These are phyloP conservation scores for Hermetia illucens DNA, from an alignment of 1,140 invertebrate genomes.

Conservation along the genomic window DNA sequence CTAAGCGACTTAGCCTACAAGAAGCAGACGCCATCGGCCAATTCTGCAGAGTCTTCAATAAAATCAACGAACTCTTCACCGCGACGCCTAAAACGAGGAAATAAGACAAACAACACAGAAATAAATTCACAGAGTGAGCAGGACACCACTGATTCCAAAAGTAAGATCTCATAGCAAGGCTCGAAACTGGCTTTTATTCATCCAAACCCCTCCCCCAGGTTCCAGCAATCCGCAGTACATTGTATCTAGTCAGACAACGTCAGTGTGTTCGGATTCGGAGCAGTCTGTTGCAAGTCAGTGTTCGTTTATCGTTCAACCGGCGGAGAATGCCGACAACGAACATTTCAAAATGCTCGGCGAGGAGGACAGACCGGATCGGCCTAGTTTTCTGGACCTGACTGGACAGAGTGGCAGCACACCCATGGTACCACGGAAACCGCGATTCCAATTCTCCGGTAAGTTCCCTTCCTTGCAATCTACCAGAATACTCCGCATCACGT, in stretches of 20 bases:
- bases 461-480: no score
- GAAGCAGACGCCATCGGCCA: slow-evolving; percentile 44
- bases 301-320: slow-evolving; percentile 1
- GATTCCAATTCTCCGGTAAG: slow-evolving; percentile 32
- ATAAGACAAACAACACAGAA: slow-evolving; percentile 13
- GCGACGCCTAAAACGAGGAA: slow-evolving; percentile 33
- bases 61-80: slow-evolving; percentile 42
- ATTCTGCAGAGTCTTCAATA: slow-evolving; percentile 36
- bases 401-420: slow-evolving; percentile 29
- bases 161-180: no score
- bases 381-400: slow-evolving; percentile 36
- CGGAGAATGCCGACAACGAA: background rate
- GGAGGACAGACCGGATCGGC: slow-evolving; percentile 25
- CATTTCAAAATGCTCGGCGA: background rate
- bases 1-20: slow-evolving; percentile 61
- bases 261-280: slow-evolving; percentile 5
- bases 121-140: slow-evolving; percentile 7
- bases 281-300: background rate
- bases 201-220: background rate
- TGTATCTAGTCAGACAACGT: slow-evolving; percentile 1
- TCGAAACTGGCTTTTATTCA: background rate
- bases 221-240: background rate
- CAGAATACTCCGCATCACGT: no score
- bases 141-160: slow-evolving; percentile 3
- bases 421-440: slow-evolving; percentile 30